phyloP scores from a whole-genome alignment of 2,888 invertebrate genomes.

The Orchestes rusci region DNA sequence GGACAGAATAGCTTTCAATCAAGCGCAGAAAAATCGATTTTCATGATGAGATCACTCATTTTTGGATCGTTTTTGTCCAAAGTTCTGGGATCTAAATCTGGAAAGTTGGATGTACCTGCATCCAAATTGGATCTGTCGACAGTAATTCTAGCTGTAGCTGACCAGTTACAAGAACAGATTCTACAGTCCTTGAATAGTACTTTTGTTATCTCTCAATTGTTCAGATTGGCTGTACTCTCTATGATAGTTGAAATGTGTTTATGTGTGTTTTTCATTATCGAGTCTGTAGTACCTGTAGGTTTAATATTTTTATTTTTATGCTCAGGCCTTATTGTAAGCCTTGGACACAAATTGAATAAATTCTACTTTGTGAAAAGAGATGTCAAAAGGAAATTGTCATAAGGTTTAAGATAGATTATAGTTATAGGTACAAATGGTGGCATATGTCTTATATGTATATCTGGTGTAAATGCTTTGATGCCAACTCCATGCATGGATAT shows the following conservation, averaged over 20 bases:
- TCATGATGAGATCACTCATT: conserved; percentile 22
- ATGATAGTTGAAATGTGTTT: conserved; percentile 11
- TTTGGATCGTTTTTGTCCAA: conserved; percentile 17
- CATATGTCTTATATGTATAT: no score
- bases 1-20: conserved; percentile 19
- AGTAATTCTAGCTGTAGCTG: background rate
- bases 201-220: conserved; percentile 9
- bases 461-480: no score
- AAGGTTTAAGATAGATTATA: no score
- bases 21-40: conserved; percentile 22
- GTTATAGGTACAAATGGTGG: no score
- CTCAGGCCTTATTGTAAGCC: conserved; percentile 5
- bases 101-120: background rate
- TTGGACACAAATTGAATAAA: conserved; percentile 17
- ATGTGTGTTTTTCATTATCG: conserved; percentile 10
- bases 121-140: conserved; percentile 11
- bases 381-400: conserved; percentile 7
- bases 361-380: conserved; percentile 14
- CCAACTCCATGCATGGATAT: no score
- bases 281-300: conserved; percentile 17
- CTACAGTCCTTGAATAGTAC: background rate
- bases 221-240: conserved; percentile 8
- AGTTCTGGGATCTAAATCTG: conserved; percentile 15
- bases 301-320: conserved; percentile 13
- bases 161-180: conserved; percentile 2